These are phyloP conservation scores for Drosophila meridionalis DNA, from an alignment of 2,888 invertebrate species.

Conservation along the genomic window DNA sequence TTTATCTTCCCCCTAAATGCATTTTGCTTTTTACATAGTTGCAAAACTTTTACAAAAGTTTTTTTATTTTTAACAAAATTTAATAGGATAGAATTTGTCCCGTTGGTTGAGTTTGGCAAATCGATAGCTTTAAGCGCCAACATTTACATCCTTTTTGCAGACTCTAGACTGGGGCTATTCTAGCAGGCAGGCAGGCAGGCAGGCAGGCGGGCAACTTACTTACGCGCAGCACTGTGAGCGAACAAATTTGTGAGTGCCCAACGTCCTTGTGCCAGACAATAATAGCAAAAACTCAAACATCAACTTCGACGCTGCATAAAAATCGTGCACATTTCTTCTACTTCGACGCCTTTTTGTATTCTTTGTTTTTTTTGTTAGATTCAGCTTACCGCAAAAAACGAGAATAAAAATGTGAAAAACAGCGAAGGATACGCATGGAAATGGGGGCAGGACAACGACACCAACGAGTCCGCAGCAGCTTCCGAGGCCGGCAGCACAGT, in stretches of 20 bases:
- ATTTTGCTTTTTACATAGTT: neutral
- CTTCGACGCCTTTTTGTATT: too few species aligned
- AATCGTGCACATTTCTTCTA: constrained; percentile 43
- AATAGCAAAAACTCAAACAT: constrained; percentile 70
- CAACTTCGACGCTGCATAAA: constrained; percentile 68
- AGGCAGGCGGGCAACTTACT: constrained; percentile 18
- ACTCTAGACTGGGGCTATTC: constrained; percentile 5
- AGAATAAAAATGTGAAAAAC: constrained; percentile 12
- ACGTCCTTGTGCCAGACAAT: constrained; percentile 70
- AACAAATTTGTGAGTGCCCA: constrained; percentile 51
- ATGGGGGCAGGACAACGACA: constrained; percentile 37
- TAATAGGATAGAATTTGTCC: constrained; percentile 18
- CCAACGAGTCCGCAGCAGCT: constrained; percentile 34
- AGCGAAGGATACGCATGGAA: constrained; percentile 14
- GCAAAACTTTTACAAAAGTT: neutral
- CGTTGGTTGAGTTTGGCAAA: constrained; percentile 27
- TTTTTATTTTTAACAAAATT: constrained; percentile 1
- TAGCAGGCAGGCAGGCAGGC: neutral
- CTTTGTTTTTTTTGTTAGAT: constrained; percentile 14
- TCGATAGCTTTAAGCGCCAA: constrained; percentile 43
- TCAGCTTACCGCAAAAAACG: constrained; percentile 23
- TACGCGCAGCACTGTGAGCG: constrained; percentile 8
- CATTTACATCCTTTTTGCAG: constrained; percentile 4
- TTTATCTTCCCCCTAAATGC: neutral
- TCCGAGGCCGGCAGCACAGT: constrained; percentile 34